These are phyloP conservation scores for Poecilia velifera DNA, from an alignment of 2,797 vertebrate genomes.

Conservation along the genomic window DNA sequence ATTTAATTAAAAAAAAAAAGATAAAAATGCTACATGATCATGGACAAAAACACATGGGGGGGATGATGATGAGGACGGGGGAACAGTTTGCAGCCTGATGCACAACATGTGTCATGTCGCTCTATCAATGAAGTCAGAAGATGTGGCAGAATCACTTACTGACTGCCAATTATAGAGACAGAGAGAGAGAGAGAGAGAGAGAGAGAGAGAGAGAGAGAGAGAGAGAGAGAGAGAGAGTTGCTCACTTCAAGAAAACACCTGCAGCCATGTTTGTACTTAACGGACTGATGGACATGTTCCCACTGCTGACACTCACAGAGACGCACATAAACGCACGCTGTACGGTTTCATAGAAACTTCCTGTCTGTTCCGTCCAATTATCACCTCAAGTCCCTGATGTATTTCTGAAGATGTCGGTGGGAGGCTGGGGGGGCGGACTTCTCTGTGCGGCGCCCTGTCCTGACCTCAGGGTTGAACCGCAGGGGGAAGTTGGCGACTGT, in stretches of 20 bases:
- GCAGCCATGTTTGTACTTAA: constrained; percentile 65
- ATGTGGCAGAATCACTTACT: background rate
- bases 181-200: background rate
- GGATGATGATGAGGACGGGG: no score
- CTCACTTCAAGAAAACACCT: constrained; percentile 63
- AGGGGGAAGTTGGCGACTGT: background rate
- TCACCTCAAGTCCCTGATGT: background rate
- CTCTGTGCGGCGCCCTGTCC: background rate
- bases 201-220: background rate
- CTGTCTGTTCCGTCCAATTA: background rate
- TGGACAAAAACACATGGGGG: background rate
- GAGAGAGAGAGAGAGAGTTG: constrained; percentile 5
- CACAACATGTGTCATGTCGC: no score
- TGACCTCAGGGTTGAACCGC: background rate
- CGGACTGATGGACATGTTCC: constrained; percentile 49
- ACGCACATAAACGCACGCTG: background rate
- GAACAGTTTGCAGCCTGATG: background rate
- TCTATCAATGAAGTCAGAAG: background rate
- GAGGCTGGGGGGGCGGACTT: background rate
- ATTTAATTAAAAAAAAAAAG: no score
- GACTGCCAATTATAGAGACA: background rate
- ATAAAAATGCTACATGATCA: no score
- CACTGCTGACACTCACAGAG: constrained; percentile 36
- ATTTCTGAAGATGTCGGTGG: background rate
- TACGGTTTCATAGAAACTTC: background rate